A percentile compares a stretch with the other conserved stretches of the same genome.
phyloP scores from a whole-genome alignment of 1,140 invertebrate species.

The Liolophura sinensis region DNA sequence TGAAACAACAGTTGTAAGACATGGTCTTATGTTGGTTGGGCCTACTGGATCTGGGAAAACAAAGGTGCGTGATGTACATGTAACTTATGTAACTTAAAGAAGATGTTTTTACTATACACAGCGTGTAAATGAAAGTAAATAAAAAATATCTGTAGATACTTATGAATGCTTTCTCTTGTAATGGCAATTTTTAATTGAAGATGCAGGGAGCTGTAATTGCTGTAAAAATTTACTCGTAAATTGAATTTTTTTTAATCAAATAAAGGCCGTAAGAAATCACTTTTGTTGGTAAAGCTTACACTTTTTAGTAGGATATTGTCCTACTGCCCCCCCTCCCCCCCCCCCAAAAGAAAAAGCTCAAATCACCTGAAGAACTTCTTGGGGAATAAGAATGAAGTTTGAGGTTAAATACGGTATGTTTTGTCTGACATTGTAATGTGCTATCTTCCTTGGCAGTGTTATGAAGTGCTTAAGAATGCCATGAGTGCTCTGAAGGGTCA shows the following conservation, averaged over 20 bases:
- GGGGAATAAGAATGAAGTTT: too few species aligned
- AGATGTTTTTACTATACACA: not conserved
- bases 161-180: too few species aligned
- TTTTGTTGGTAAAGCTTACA: not conserved
- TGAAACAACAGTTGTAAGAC: conserved; percentile 61
- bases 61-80: conserved; percentile 42
- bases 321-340: too few species aligned
- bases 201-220: too few species aligned
- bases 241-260: too few species aligned
- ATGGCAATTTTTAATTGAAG: too few species aligned
- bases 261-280: not conserved
- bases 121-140: conserved; percentile 52
- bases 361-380: too few species aligned
- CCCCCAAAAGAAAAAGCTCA: too few species aligned
- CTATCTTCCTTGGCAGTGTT: conserved; percentile 65
- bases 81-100: not conserved
- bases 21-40: conserved; percentile 62
- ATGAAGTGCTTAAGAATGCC: conserved; percentile 69
- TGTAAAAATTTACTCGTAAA: too few species aligned
- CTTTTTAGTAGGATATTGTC: not conserved
- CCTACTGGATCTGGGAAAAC: conserved; percentile 62
- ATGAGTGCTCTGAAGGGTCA: conserved; percentile 69
- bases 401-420: too few species aligned
- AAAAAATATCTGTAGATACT: not conserved
- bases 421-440: too few species aligned